Evolutionary conservation across 2,113 vertebrate genomes (phyloP), one percentile per base, ranked within the genome.

Genomic region (Prochilodus magdalenae): DNA sequence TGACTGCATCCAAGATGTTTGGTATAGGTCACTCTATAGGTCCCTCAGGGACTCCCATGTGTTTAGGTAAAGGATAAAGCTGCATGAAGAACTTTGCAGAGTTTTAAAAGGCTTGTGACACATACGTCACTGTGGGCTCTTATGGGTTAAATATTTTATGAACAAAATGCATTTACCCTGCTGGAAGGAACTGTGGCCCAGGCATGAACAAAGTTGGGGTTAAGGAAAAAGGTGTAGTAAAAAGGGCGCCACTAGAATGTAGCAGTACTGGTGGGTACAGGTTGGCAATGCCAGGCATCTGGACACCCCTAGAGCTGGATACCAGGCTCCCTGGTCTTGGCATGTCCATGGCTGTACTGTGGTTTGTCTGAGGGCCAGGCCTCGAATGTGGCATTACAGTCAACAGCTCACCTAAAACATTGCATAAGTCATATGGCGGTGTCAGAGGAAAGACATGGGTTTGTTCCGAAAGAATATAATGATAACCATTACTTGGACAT

Each of bases 91-190:
- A n/a, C n/a, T n/a, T n/a, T n/a, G n/a, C n/a, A n/a, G n/a, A n/a
- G n/a, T n/a, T n/a, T n/a, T n/a, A n/a, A n/a, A n/a, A n/a, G n/a
- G n/a, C n/a, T n/a, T n/a, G n/a, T n/a, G n/a, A n/a, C n/a, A n/a
- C n/a, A n/a, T n/a, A n/a, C n/a, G n/a, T n/a, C n/a, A n/a, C n/a
- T n/a, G n/a, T n/a, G n/a, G n/a, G n/a, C n/a, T n/a, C n/a, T n/a
- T n/a, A n/a, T n/a, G n/a, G n/a, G n/a, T n/a, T n/a, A n/a, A n/a
- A 51, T 66, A 27, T 5, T 26, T n/a, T n/a, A 14, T 20, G 29
- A 77, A 76, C n/a, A 11, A 18, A 66, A n/a, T 16, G 51, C 26
- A 77, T 57, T 95, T 92, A 96, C 96, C 95, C 95, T 92, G 93
- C 88, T 13, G 87, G 88, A 75, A 93, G 91, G 86, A 87, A 94